A percentile compares a stretch with the other conserved stretches of the same genome.
phyloP scores from a whole-genome alignment of 2,888 invertebrate genomes.

The Drosophila infuscata region DNA sequence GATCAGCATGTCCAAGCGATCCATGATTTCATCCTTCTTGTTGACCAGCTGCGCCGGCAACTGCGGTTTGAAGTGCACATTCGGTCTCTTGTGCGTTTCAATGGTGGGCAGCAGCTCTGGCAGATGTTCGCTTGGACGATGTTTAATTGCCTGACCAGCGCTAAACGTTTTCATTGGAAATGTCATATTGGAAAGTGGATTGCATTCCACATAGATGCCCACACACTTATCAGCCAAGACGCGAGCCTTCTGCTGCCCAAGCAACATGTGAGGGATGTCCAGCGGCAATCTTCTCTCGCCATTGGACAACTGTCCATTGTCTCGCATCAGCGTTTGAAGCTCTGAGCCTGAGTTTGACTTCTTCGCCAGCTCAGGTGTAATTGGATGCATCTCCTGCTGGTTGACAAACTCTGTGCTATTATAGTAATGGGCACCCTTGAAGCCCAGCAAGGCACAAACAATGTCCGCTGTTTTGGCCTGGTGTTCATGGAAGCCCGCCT shows the following conservation, averaged over 20 bases:
- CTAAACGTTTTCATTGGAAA: conserved; percentile 77
- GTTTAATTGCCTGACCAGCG: conserved; percentile 67
- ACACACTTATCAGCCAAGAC: conserved; percentile 70
- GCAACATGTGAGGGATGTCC: conserved; percentile 13
- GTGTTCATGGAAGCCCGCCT: conserved; percentile 68
- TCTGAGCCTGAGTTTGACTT: conserved; percentile 30
- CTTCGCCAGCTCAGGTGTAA: conserved; percentile 72
- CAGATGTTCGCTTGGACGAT: conserved; percentile 31
- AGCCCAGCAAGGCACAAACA: conserved; percentile 89
- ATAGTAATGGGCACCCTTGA: conserved; percentile 83
- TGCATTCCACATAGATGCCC: conserved; percentile 82
- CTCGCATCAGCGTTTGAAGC: conserved; percentile 52
- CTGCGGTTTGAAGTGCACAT: conserved; percentile 76
- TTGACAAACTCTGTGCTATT: conserved; percentile 70
- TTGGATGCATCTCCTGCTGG: conserved; percentile 60
- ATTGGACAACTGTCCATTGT: conserved; percentile 70
- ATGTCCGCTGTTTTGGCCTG: conserved; percentile 85
- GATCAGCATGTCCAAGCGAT: conserved; percentile 74
- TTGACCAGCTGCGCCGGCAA: conserved; percentile 53
- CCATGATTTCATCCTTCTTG: conserved; percentile 76
- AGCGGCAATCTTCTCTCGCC: conserved; percentile 27
- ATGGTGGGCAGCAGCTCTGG: conserved; percentile 65
- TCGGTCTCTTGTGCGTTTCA: conserved; percentile 66
- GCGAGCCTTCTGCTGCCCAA: conserved; percentile 48
- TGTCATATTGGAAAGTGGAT: conserved; percentile 71